These are phyloP conservation scores for Phymanthus crucifer DNA, from an alignment of 92 coral and sea anemone species.

Conservation along the genomic window DNA sequence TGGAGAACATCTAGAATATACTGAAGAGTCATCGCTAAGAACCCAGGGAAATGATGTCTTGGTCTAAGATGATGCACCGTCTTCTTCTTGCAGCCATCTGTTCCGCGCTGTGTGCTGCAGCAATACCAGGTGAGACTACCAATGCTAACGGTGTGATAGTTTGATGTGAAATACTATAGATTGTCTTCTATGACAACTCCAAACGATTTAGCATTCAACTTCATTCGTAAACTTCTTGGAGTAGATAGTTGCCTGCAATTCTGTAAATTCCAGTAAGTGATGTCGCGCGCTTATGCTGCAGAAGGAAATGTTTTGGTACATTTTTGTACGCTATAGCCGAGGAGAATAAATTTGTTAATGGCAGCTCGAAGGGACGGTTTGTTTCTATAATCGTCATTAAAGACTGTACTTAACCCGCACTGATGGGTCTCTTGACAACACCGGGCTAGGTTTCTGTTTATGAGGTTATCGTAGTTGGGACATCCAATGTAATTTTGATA, in stretches of 20 bases:
- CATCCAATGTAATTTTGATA: not conserved
- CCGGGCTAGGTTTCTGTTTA: not conserved
- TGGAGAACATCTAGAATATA: not conserved
- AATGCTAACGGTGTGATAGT: not conserved
- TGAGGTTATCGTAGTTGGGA: conserved; percentile 1
- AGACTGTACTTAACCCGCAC: conserved; percentile 3
- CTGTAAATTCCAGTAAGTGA: not conserved
- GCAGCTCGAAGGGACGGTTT: not conserved
- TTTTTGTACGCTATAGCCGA: not conserved
- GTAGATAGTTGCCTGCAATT: not conserved
- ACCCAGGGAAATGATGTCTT: not conserved
- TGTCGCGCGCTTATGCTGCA: not conserved
- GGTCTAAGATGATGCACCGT: not conserved
- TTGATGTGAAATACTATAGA: not conserved
- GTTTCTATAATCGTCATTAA: not conserved
- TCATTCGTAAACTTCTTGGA: not conserved
- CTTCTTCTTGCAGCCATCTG: conserved; percentile 1
- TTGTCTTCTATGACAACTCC: not conserved
- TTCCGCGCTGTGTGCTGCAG: not conserved
- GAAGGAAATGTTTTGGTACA: not conserved
- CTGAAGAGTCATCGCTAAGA: not conserved
- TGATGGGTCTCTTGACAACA: not conserved
- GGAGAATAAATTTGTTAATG: not conserved
- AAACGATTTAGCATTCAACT: not conserved
- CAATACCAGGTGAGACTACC: not conserved